Base-by-base conservation (phyloP, 2,797 vertebrate genomes). In the Danio aesculapii region DNA sequence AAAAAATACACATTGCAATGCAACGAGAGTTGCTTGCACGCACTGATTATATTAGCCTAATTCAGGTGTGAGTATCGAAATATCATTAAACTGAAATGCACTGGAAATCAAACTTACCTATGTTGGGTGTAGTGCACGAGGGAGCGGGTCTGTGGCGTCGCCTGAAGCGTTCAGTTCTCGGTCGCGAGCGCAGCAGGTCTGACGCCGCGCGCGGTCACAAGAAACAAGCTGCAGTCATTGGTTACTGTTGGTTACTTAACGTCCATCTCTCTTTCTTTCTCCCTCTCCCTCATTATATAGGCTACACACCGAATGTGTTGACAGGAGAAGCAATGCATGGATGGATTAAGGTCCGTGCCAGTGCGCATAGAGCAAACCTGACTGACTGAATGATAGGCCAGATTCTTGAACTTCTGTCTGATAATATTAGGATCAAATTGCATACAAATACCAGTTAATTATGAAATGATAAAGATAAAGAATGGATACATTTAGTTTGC, bases 241-340 rank as follows among this genome's bases (percentile, higher is more conserved):
- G 77, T 30, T 79, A 71, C 14, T 43, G 77, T 6, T 53, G 77
- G 49, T 47, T 64, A 43, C 30, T 59, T 43, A 79, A 71, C 39
- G 1, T 55, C 67, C 43, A 5, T 11, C n/a, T 70, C 30, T 21
- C 46, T 21, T 46, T n/a, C n/a, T 19, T 46, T 70, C 47, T 79
- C 39, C 11, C 55, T 50, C 76, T 78, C 58, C 21, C 10, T 78
- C 11, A 47, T 73, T 14, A 43, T 50, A 41, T 53, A 30, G 30
- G 30, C 30, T 13, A 53, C 1, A 30, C 44, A 30, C 5, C 0
- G 16, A 30, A 49, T 61, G 19, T 74, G 19, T 13, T 21, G 44
- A 10, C 43, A 30, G 46, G 55, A 30, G 12, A 17, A 46, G 43
- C n/a, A 1, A 5, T 17, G n/a, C n/a, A 63, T 43, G 3, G 14